Evolutionary conservation across 2,113 vertebrate genomes (phyloP).

Genomic region (Mesembrinibis cayennensis): DNA sequence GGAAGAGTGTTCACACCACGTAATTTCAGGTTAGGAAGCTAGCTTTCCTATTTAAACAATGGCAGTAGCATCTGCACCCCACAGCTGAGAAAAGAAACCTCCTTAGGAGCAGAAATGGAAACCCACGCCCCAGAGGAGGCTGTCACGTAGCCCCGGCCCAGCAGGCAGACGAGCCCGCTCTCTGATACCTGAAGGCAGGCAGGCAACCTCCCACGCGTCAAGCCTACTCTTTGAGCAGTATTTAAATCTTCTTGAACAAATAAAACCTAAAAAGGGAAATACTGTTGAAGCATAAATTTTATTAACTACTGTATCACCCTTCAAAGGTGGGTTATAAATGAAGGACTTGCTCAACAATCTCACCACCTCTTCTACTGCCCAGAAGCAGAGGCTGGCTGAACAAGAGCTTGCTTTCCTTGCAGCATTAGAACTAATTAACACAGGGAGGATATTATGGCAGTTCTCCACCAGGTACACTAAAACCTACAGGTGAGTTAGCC

Average conservation of each 20-base stretch:
- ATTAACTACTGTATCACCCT: background rate
- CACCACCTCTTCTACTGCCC: background rate
- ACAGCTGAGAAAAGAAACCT: background rate
- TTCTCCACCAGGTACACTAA: background rate
- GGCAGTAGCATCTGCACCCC: background rate
- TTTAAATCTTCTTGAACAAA: background rate
- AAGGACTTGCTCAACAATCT: background rate
- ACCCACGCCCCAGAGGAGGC: background rate
- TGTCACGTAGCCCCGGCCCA: background rate
- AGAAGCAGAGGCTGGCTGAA: background rate
- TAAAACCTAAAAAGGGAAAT: background rate
- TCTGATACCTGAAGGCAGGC: background rate
- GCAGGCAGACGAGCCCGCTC: fast-evolving
- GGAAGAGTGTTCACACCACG: background rate
- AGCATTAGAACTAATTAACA: background rate
- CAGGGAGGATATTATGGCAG: background rate
- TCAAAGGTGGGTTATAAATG: background rate
- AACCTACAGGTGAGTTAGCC: background rate
- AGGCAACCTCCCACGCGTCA: background rate
- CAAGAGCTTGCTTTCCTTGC: background rate
- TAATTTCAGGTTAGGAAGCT: background rate
- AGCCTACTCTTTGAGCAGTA: background rate
- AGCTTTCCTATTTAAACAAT: background rate
- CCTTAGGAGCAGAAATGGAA: background rate
- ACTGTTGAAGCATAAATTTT: background rate